A percentile compares a stretch with the other conserved stretches of the same genome.
These are phyloP conservation scores for Xiphophorus birchmanni DNA, from an alignment of 2,797 vertebrate genomes.

Conservation along the genomic window DNA sequence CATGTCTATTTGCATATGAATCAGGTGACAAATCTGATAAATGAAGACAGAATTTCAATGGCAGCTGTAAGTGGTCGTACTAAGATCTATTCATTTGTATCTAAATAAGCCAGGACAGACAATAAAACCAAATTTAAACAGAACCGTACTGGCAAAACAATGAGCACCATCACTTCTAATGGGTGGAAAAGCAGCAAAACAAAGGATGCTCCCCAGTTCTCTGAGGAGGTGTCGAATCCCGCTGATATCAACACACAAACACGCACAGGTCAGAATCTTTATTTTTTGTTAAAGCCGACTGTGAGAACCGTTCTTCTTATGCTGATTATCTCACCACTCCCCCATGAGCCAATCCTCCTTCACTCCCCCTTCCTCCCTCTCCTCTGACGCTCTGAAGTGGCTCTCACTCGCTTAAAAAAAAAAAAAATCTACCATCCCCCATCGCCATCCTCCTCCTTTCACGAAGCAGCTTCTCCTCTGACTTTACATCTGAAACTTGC, in stretches of 20 bases:
- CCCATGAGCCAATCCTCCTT: conserved; percentile 27
- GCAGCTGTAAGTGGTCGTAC: background rate
- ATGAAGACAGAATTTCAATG: background rate
- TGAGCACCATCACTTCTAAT: background rate
- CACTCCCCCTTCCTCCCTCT: conserved; percentile 16
- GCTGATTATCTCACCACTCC: conserved; percentile 70
- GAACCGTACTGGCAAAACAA: background rate
- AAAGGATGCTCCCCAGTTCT: conserved; percentile 35
- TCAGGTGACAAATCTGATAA: background rate
- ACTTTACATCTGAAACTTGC: conserved; percentile 48
- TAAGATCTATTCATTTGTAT: background rate
- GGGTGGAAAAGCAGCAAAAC: conserved; percentile 36
- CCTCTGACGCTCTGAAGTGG: conserved; percentile 49
- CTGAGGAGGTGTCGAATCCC: conserved; percentile 38
- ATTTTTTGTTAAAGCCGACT: conserved; percentile 71
- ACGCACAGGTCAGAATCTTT: conserved; percentile 52
- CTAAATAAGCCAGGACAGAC: background rate
- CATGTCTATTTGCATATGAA: background rate
- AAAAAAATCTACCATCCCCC: conserved; percentile 41
- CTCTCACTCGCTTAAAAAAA: conserved; percentile 48
- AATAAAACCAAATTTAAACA: background rate
- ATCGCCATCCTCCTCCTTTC: conserved; percentile 20
- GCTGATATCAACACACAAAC: conserved; percentile 42
- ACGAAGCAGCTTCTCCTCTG: conserved; percentile 27
- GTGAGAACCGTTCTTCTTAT: conserved; percentile 73